Evolutionary conservation across 92 coral and sea anemone species (phyloP).

Genomic region (Palythoa grandiflora): DNA sequence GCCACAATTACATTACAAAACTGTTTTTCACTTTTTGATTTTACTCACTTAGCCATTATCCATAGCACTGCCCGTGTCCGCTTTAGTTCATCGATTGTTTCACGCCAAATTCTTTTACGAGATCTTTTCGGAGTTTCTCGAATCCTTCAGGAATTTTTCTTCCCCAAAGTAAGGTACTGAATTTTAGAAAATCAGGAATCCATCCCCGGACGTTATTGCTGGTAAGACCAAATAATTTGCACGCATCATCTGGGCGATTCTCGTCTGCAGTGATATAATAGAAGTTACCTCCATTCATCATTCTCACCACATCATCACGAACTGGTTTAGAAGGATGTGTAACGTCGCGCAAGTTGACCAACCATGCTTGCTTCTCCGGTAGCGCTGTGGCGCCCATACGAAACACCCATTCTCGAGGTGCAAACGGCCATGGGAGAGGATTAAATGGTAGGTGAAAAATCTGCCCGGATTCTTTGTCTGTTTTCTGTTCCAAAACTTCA

Average conservation of each 20-base stretch:
- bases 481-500: background rate
- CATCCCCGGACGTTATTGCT: background rate
- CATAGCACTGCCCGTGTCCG: too few relatives aligned
- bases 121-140: slow-evolving; percentile 1
- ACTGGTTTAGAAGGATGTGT: slow-evolving; percentile 30
- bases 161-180: background rate
- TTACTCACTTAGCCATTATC: too few relatives aligned
- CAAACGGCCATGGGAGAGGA: slow-evolving; percentile 26
- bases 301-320: slow-evolving; percentile 9
- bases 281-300: slow-evolving; percentile 3
- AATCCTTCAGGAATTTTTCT: background rate
- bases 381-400: background rate
- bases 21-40: too few relatives aligned
- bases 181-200: background rate
- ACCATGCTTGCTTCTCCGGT: slow-evolving; percentile 12
- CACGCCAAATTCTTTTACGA: background rate
- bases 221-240: background rate
- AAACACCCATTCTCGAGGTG: slow-evolving; percentile 23
- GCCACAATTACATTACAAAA: too few relatives aligned
- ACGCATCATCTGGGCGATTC: background rate
- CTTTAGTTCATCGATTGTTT: background rate
- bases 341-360: background rate
- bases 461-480: background rate
- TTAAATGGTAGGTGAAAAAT: background rate
- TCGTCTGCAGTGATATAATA: background rate